These are phyloP conservation scores for Lerema accius DNA, from an alignment of 1,140 invertebrate genomes.

Conservation along the genomic window DNA sequence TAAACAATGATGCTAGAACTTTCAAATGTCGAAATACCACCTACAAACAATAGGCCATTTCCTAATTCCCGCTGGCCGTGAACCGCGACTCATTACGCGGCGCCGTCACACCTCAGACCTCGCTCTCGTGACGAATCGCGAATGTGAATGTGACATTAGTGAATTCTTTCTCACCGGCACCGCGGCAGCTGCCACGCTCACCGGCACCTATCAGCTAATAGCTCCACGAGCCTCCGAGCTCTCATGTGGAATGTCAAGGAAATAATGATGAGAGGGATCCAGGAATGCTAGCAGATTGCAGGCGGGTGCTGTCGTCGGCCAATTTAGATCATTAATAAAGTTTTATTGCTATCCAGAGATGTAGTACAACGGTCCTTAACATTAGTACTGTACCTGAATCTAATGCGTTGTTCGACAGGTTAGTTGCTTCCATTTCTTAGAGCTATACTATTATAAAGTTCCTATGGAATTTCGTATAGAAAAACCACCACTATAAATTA, in stretches of 20 bases:
- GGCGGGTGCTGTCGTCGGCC: too few relatives aligned
- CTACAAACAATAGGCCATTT: neutral
- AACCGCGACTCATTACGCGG: neutral
- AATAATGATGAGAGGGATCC: neutral
- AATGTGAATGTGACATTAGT: slow-evolving; percentile 25
- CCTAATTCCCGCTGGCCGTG: neutral
- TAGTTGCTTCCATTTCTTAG: too few relatives aligned
- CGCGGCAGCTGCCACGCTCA: slow-evolving; percentile 10
- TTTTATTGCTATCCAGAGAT: too few relatives aligned
- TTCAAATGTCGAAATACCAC: too few relatives aligned
- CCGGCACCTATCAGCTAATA: slow-evolving; percentile 8
- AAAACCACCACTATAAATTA: too few relatives aligned
- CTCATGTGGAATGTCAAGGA: neutral
- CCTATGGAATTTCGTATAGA: too few relatives aligned
- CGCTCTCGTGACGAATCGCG: neutral
- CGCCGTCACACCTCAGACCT: neutral
- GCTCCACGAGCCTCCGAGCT: neutral
- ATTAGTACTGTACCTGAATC: too few relatives aligned
- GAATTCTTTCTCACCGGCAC: slow-evolving; percentile 24
- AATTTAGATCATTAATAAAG: too few relatives aligned
- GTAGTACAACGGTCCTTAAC: too few relatives aligned
- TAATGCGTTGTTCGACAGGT: too few relatives aligned
- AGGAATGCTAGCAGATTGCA: neutral
- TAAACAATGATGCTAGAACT: too few relatives aligned
- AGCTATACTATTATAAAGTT: too few relatives aligned